phyloP scores from a whole-genome alignment of 2,797 vertebrate genomes.

The Chiroxiphia lanceolata region DNA sequence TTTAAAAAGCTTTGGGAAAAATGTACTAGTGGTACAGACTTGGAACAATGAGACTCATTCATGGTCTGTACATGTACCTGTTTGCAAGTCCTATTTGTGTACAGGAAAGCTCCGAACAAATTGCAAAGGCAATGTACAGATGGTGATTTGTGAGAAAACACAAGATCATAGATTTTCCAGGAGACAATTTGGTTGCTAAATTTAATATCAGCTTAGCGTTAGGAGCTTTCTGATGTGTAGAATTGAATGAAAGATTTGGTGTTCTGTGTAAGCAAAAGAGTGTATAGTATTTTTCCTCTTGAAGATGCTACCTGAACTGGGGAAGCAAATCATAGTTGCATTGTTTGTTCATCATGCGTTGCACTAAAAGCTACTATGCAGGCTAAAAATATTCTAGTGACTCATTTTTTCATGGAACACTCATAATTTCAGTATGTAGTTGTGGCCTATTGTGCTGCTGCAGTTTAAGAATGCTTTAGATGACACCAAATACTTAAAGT shows the following conservation, averaged over 20 bases:
- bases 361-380: neutral
- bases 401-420: neutral
- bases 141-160: neutral
- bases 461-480: neutral
- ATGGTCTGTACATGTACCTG: neutral
- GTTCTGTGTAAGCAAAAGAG: neutral
- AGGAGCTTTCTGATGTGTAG: neutral
- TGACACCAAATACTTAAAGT: neutral
- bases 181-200: neutral
- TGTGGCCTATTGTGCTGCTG: neutral
- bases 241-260: neutral
- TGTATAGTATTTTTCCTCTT: neutral
- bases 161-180: neutral
- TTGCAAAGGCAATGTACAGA: neutral
- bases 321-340: neutral
- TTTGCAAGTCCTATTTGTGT: neutral
- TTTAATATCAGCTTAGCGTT: neutral
- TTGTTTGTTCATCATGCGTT: neutral
- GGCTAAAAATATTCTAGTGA: neutral
- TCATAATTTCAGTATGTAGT: neutral
- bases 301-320: neutral
- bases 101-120: neutral
- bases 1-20: neutral
- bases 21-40: neutral
- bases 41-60: neutral